These are phyloP conservation scores for Drosophila barbarae DNA, from an alignment of 2,888 invertebrate genomes.

Conservation along the genomic window DNA sequence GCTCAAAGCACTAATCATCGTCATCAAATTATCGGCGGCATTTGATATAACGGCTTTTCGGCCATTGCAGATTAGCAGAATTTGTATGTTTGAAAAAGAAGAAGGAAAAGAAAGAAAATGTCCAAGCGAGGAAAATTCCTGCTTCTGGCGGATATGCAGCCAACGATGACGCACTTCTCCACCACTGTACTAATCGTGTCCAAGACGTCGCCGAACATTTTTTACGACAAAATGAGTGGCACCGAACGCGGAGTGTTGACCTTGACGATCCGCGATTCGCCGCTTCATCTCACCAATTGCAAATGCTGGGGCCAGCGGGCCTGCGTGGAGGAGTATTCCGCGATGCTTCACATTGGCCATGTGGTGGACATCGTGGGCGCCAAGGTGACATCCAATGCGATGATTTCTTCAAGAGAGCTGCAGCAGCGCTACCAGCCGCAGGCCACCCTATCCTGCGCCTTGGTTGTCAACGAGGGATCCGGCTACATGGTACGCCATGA, in stretches of 20 bases:
- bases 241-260: slow-evolving; percentile 86
- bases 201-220: slow-evolving; percentile 82
- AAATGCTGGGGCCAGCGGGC: slow-evolving; percentile 87
- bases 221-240: slow-evolving; percentile 72
- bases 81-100: neutral
- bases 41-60: slow-evolving; percentile 16
- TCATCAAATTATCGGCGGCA: slow-evolving; percentile 8
- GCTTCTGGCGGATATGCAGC: slow-evolving; percentile 48
- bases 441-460: slow-evolving; percentile 84
- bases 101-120: slow-evolving; percentile 32
- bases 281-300: slow-evolving; percentile 86
- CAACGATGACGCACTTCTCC: slow-evolving; percentile 71
- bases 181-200: slow-evolving; percentile 83
- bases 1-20: neutral
- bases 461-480: slow-evolving; percentile 84
- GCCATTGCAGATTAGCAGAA: neutral
- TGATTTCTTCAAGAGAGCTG: slow-evolving; percentile 52
- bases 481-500: slow-evolving; percentile 83
- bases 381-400: slow-evolving; percentile 80
- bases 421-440: slow-evolving; percentile 82
- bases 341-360: slow-evolving; percentile 85
- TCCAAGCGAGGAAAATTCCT: slow-evolving; percentile 9
- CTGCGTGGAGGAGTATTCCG: slow-evolving; percentile 83
- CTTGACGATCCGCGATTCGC: slow-evolving; percentile 88
- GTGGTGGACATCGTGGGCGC: slow-evolving; percentile 86